Evolutionary conservation across 2,888 invertebrate species (phyloP), one percentile per base, ranked within the genome.

Genomic region (Ceraclea dissimilis): DNA sequence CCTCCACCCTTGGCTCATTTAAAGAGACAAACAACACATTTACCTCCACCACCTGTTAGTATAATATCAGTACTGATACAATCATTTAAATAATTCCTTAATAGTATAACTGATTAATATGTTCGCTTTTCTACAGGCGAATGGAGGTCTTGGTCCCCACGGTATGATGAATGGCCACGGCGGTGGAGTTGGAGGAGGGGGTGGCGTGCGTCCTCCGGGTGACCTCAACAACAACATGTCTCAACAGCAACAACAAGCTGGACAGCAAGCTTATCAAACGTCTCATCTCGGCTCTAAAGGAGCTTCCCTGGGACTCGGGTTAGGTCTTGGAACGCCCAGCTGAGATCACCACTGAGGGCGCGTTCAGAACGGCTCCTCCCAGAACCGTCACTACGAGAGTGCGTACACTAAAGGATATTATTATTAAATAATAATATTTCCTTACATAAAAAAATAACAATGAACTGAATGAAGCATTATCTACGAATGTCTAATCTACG

Each of bases 1-100:
- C 92, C 93, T 58, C 86, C 82, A 47, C 88, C 88, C 60, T 78
- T 92, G 58, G 86, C 90, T 48, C 90, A 91, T 67, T 79, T 88
- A 57, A 88, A 88, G 69, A 75, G 87, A 62, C 88, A 87, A 70
- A 82, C 84, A 26, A 79, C 81, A 62, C 71, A 81, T 58, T 67
- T 78, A 26, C 76, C 83, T 31, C 82, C 82, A 50, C 82, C 82
- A 51, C 54, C 58, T 10, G 58, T 58, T 34, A 58, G 55, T 44
- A 6, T 46, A 20, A n/a, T 26, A 6, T 26, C 10, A 26, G 10
- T 43, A 26, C 10, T 26, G 26, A 26, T 26, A 26, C 26, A 26
- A 26, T 26, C 4, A 26, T 26, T 6, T 6, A 26, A 6, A 26
- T 6, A 26, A 26, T 26, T 10, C 4, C 5, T 6, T 6, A 26